These are phyloP conservation scores for Betta splendens DNA, from an alignment of 2,797 vertebrate genomes.

Conservation along the genomic window DNA sequence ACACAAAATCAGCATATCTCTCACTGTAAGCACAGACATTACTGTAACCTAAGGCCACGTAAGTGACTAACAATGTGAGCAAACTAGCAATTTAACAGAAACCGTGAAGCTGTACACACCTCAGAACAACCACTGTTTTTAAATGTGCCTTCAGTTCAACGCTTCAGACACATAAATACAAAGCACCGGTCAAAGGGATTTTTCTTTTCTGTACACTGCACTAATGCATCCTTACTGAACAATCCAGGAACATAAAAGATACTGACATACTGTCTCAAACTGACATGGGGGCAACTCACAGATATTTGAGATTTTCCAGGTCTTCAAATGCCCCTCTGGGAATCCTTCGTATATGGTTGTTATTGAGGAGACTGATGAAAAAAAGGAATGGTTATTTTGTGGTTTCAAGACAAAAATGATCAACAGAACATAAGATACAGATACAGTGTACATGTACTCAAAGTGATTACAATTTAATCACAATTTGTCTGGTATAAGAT, in stretches of 20 bases:
- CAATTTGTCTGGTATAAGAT: no score
- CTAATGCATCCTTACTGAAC: slow-evolving; percentile 22
- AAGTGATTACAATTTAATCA: no score
- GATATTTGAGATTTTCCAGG: slow-evolving; percentile 98
- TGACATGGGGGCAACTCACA: slow-evolving; percentile 84
- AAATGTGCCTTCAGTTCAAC: slow-evolving; percentile 40
- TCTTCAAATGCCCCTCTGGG: slow-evolving; percentile 93
- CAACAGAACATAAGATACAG: not conserved
- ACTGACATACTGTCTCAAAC: not conserved
- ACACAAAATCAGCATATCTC: slow-evolving; percentile 4
- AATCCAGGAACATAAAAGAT: slow-evolving; percentile 9
- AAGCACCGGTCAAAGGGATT: slow-evolving; percentile 45
- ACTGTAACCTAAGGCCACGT: slow-evolving; percentile 22
- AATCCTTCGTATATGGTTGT: slow-evolving; percentile 95
- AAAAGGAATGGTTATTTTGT: slow-evolving; percentile 39
- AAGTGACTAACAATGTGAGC: slow-evolving; percentile 59
- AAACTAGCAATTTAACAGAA: slow-evolving; percentile 13
- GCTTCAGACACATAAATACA: slow-evolving; percentile 65
- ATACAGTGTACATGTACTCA: no score
- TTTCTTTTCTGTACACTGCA: slow-evolving; percentile 13
- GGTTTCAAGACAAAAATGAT: not conserved
- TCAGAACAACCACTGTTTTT: slow-evolving; percentile 29
- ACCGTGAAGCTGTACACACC: slow-evolving; percentile 28
- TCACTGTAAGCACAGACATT: slow-evolving; percentile 37
- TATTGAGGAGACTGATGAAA: slow-evolving; percentile 92